Conservation (phyloP, 64 coral and sea anemone genomes). For the Montipora sp. region DNA sequence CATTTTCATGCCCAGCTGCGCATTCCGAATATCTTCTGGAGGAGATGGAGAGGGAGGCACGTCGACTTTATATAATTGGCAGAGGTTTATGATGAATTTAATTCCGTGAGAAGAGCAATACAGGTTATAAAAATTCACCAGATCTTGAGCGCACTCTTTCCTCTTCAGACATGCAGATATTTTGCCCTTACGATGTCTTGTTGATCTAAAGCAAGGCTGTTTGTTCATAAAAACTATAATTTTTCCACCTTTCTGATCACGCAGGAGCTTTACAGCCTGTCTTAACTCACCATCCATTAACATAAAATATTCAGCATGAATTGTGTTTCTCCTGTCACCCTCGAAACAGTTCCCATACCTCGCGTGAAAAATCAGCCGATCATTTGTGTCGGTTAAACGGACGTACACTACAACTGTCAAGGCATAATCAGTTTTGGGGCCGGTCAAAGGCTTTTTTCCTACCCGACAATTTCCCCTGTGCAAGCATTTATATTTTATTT, state of each 20-base stretch:
- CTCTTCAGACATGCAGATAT: background rate
- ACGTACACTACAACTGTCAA: conserved; percentile 13
- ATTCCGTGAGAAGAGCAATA: conserved; percentile 1
- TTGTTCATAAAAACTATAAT: conserved; percentile 34
- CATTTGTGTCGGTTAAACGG: background rate
- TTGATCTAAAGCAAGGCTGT: conserved; percentile 51
- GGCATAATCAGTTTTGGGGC: conserved; percentile 10
- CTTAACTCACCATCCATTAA: conserved; percentile 29
- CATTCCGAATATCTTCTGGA: conserved; percentile 6
- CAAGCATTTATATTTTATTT: conserved; percentile 4
- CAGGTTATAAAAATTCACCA: background rate
- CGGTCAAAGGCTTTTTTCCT: background rate
- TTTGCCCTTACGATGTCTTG: background rate
- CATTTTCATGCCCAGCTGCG: background rate
- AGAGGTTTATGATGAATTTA: conserved; percentile 13
- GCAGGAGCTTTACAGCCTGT: background rate
- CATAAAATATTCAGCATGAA: conserved; percentile 44
- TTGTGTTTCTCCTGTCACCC: conserved; percentile 1
- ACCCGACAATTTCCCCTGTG: background rate
- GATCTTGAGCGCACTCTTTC: conserved; percentile 22
- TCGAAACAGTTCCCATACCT: conserved; percentile 42
- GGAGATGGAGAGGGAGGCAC: background rate
- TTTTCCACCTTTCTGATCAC: background rate
- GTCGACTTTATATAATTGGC: conserved; percentile 37
- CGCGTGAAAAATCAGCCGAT: conserved; percentile 14